Percentiles rank a stretch among this genome's conserved stretches.
phyloP scores from a whole-genome alignment of 2,888 invertebrate species.

The Auanema sp. region DNA sequence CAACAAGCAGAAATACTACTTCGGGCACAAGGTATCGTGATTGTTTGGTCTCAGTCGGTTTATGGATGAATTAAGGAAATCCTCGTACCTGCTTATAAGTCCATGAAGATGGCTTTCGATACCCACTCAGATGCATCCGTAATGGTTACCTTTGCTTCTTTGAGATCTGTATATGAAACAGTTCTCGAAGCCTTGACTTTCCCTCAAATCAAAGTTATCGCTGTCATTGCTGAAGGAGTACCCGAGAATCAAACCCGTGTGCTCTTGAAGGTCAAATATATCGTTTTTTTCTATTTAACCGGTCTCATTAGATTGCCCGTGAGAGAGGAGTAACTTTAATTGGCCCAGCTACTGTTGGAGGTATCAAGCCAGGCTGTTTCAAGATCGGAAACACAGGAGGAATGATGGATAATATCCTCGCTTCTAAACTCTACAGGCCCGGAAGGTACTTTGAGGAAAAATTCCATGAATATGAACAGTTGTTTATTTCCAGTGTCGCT shows the following conservation, averaged over 20 bases:
- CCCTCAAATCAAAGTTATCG: slow-evolving; percentile 82
- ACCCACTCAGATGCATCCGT: slow-evolving; percentile 94
- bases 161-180: slow-evolving; percentile 94
- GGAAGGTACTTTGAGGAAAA: slow-evolving; percentile 70
- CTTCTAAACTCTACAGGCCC: slow-evolving; percentile 92
- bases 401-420: slow-evolving; percentile 98
- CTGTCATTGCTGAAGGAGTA: slow-evolving; percentile 98
- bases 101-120: slow-evolving; percentile 91
- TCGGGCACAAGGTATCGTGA: slow-evolving; percentile 88
- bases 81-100: slow-evolving; percentile 80
- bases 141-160: slow-evolving; percentile 91
- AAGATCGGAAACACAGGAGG: slow-evolving; percentile 97
- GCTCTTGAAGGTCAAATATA: slow-evolving; percentile 71
- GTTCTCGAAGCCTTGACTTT: slow-evolving; percentile 90
- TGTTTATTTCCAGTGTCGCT: slow-evolving; percentile 76
- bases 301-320: slow-evolving; percentile 65
- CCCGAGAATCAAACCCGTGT: slow-evolving; percentile 97
- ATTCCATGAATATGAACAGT: slow-evolving; percentile 8
- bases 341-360: slow-evolving; percentile 78
- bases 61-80: slow-evolving; percentile 38
- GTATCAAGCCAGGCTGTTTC: slow-evolving; percentile 96
- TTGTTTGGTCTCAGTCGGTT: neutral
- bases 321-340: slow-evolving; percentile 84
- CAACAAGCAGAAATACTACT: slow-evolving; percentile 98
- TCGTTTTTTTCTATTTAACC: neutral